phyloP scores from a whole-genome alignment of 1,140 invertebrate species.

The Bombus cullumanus region DNA sequence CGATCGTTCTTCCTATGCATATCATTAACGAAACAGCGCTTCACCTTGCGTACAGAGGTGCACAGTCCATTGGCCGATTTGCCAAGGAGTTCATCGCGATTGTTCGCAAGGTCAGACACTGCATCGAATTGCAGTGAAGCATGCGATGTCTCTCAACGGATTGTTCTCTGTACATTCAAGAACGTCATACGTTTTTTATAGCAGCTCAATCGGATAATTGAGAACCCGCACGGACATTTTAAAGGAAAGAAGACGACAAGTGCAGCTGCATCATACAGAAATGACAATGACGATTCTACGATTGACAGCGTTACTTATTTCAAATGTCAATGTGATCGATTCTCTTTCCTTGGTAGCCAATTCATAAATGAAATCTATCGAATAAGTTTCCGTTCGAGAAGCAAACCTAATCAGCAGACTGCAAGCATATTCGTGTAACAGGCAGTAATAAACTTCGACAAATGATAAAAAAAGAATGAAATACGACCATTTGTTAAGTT shows the following conservation, averaged over 20 bases:
- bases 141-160: neutral
- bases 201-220: neutral
- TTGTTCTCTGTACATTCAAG: neutral
- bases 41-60: too few relatives aligned
- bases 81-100: conserved; percentile 16
- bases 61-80: neutral
- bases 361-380: neutral
- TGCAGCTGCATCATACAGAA: neutral
- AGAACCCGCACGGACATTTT: neutral
- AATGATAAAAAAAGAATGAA: neutral
- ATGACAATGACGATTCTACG: neutral
- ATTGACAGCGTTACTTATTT: neutral
- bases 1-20: too few relatives aligned
- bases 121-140: neutral
- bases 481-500: neutral
- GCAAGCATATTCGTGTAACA: neutral
- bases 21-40: too few relatives aligned
- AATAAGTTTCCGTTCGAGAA: too few relatives aligned
- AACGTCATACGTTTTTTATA: too few relatives aligned
- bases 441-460: neutral
- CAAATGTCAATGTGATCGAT: neutral
- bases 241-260: neutral
- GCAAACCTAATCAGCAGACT: neutral
- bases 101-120: neutral
- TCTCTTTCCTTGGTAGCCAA: too few relatives aligned